Evolutionary conservation across 2,797 vertebrate species (phyloP).

Genomic region (Austrolebias charrua): DNA sequence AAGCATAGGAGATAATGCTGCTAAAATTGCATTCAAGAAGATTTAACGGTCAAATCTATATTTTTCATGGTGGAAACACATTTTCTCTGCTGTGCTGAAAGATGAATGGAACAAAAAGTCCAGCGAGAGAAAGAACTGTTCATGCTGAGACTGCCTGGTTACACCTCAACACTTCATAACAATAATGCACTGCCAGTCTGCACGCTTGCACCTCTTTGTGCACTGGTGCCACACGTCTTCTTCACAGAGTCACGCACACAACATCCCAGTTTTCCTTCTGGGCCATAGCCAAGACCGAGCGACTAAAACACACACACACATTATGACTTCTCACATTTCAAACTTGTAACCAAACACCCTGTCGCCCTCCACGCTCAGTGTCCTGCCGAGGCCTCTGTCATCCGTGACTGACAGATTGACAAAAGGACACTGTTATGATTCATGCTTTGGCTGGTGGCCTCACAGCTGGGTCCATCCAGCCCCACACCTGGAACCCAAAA

Average conservation of each 20-base stretch:
- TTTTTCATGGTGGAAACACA: no score
- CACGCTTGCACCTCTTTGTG: constrained; percentile 30
- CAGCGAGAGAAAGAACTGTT: constrained; percentile 21
- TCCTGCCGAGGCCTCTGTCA: constrained; percentile 68
- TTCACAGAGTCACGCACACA: constrained; percentile 37
- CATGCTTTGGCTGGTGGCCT: constrained; percentile 74
- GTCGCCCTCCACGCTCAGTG: constrained; percentile 43
- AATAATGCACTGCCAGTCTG: constrained; percentile 46
- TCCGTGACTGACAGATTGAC: constrained; percentile 73
- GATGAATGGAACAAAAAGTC: constrained; percentile 18
- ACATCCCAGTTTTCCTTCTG: constrained; percentile 31
- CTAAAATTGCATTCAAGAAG: background rate
- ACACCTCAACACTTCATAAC: constrained; percentile 30
- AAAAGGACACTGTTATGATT: constrained; percentile 64
- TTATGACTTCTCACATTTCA: constrained; percentile 35
- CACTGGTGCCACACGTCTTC: constrained; percentile 47
- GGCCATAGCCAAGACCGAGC: constrained; percentile 2
- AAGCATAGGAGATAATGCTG: background rate
- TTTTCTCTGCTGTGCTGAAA: constrained; percentile 10
- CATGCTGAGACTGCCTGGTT: constrained; percentile 45
- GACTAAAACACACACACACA: constrained; percentile 4
- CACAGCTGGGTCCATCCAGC: constrained; percentile 75
- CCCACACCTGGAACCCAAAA: constrained; percentile 73
- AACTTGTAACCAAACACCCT: constrained; percentile 44
- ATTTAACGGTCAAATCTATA: no score